These are phyloP conservation scores for Hirtodrosophila trivittata DNA, from an alignment of 2,888 invertebrate species.

Conservation along the genomic window DNA sequence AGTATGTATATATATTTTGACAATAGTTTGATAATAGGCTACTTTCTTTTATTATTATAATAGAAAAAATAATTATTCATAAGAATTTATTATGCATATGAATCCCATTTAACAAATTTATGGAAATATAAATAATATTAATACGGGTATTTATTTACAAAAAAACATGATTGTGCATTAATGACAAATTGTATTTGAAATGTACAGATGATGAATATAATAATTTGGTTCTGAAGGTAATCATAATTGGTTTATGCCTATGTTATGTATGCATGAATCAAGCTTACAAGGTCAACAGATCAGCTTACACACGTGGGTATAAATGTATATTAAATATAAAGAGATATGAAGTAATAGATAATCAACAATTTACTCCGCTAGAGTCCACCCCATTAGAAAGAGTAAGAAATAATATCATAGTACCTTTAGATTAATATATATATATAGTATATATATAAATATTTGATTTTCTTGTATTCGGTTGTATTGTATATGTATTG, in stretches of 20 bases:
- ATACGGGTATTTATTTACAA: slow-evolving; percentile 64
- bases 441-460: slow-evolving; percentile 5
- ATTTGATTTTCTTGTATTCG: not conserved
- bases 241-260: slow-evolving; percentile 1
- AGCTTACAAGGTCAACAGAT: too few species aligned
- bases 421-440: slow-evolving; percentile 6
- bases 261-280: not conserved
- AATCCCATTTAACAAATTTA: slow-evolving; percentile 54
- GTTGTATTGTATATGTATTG: slow-evolving; percentile 18
- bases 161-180: slow-evolving; percentile 47
- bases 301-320: too few species aligned
- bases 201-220: slow-evolving; percentile 29
- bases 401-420: slow-evolving; percentile 40
- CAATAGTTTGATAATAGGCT: slow-evolving; percentile 33
- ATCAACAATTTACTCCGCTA: slow-evolving; percentile 1
- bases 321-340: too few species aligned
- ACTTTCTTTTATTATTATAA: slow-evolving; percentile 45
- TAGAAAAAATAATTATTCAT: slow-evolving; percentile 49
- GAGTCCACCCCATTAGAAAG: not conserved
- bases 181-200: slow-evolving; percentile 36
- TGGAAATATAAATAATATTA: slow-evolving; percentile 33
- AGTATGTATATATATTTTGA: slow-evolving; percentile 5
- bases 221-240: slow-evolving; percentile 28
- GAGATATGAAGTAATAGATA: too few species aligned
- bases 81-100: slow-evolving; percentile 33